These are phyloP conservation scores for Horisme vitalbata DNA, from an alignment of 2,888 invertebrate genomes.

Conservation along the genomic window DNA sequence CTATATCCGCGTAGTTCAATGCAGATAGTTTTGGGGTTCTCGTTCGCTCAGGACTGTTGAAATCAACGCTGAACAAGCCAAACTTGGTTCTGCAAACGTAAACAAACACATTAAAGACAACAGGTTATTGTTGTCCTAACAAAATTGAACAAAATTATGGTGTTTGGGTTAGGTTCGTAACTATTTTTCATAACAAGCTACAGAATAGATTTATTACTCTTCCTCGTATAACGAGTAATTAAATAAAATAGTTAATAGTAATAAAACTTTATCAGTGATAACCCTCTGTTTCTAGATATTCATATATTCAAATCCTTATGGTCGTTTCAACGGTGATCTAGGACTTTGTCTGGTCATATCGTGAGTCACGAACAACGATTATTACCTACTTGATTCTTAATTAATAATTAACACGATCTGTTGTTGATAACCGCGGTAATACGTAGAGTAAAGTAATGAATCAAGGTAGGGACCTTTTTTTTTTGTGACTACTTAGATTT, in stretches of 20 bases:
- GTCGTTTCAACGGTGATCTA: slow-evolving; percentile 12
- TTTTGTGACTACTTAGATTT: too few relatives aligned
- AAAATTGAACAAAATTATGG: too few relatives aligned
- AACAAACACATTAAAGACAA: too few relatives aligned
- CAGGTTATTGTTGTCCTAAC: too few relatives aligned
- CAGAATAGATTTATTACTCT: too few relatives aligned
- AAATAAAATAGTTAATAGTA: slow-evolving; percentile 3
- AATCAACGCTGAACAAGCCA: slow-evolving; percentile 74
- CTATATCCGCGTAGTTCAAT: slow-evolving; percentile 66
- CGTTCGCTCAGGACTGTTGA: slow-evolving; percentile 59
- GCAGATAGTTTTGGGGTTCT: slow-evolving; percentile 75
- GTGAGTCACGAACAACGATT: slow-evolving; percentile 24
- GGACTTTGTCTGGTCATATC: slow-evolving; percentile 10
- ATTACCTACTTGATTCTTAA: background rate
- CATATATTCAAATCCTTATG: slow-evolving; percentile 19
- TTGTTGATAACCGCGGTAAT: background rate
- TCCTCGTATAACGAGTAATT: too few relatives aligned
- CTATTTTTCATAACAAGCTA: too few relatives aligned
- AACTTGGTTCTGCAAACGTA: slow-evolving; percentile 66
- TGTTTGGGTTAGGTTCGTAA: too few relatives aligned
- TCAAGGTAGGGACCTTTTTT: too few relatives aligned
- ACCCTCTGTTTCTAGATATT: too few relatives aligned
- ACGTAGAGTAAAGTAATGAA: too few relatives aligned
- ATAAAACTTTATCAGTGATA: too few relatives aligned
- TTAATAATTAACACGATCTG: slow-evolving; percentile 4